phyloP scores from a whole-genome alignment of 2,888 invertebrate genomes.

The Argyra leucocephala region DNA sequence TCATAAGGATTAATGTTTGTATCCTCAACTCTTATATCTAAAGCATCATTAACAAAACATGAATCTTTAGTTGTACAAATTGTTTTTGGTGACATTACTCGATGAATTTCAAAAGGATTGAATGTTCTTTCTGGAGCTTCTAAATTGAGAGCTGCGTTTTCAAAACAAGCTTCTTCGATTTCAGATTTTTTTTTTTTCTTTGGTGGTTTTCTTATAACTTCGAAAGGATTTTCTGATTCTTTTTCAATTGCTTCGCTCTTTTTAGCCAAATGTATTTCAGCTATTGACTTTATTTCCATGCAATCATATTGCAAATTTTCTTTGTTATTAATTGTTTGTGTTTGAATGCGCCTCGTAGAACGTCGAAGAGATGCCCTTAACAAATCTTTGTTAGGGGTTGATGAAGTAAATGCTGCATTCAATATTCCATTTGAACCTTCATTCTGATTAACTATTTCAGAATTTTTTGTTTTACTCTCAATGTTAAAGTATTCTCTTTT shows the following conservation, averaged over 20 bases:
- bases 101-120: conserved; percentile 41
- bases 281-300: conserved; percentile 39
- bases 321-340: background rate
- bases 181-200: conserved; percentile 39
- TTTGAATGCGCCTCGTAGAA: background rate
- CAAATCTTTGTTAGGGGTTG: background rate
- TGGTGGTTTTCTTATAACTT: conserved; percentile 39
- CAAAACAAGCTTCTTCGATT: conserved; percentile 34
- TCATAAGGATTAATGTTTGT: conserved; percentile 39
- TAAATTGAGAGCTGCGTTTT: conserved; percentile 40
- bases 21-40: conserved; percentile 37
- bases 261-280: conserved; percentile 28
- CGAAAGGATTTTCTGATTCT: conserved; percentile 34
- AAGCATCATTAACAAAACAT: conserved; percentile 38
- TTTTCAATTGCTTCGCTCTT: conserved; percentile 9
- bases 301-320: conserved; percentile 19
- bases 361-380: background rate
- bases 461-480: background rate
- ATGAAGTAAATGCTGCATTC: background rate
- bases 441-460: background rate
- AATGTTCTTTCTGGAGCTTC: conserved; percentile 39
- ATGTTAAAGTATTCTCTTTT: background rate
- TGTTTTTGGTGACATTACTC: conserved; percentile 10
- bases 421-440: background rate
- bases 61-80: conserved; percentile 22